These are phyloP conservation scores for Oryctolagus cuniculus DNA, from an alignment of 2,113 vertebrate genomes.

Conservation along the genomic window DNA sequence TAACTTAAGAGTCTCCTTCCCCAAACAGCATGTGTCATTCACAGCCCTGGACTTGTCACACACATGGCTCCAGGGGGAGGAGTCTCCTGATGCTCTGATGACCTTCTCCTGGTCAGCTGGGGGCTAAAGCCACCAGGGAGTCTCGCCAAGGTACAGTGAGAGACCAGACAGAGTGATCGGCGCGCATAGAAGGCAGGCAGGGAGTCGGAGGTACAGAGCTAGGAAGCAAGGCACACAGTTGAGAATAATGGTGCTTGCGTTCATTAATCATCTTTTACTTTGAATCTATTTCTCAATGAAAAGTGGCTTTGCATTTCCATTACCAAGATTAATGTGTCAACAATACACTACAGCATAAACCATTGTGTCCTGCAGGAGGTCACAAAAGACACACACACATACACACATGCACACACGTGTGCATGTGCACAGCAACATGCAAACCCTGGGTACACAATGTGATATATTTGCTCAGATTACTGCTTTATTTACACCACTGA, in stretches of 20 bases:
- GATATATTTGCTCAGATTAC: slow-evolving; percentile 78
- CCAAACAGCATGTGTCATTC: neutral
- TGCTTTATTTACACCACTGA: slow-evolving; percentile 78
- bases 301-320: slow-evolving; percentile 77
- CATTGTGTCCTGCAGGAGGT: neutral
- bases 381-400: no score
- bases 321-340: slow-evolving; percentile 82
- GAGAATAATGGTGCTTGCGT: neutral
- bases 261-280: slow-evolving; percentile 78
- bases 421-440: neutral
- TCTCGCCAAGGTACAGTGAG: neutral
- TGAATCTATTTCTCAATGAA: slow-evolving; percentile 78
- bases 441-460: slow-evolving; percentile 8
- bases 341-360: slow-evolving; percentile 52
- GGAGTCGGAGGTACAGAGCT: slow-evolving; percentile 12
- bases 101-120: neutral
- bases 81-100: no score
- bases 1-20: neutral
- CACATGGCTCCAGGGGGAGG: fast-evolving
- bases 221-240: neutral
- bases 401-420: neutral
- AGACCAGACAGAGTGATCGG: neutral
- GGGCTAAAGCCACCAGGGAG: neutral
- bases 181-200: neutral
- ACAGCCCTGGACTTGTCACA: neutral